Evolutionary conservation across 2,113 vertebrate species (phyloP).

Genomic region (Pomatostomus ruficeps): DNA sequence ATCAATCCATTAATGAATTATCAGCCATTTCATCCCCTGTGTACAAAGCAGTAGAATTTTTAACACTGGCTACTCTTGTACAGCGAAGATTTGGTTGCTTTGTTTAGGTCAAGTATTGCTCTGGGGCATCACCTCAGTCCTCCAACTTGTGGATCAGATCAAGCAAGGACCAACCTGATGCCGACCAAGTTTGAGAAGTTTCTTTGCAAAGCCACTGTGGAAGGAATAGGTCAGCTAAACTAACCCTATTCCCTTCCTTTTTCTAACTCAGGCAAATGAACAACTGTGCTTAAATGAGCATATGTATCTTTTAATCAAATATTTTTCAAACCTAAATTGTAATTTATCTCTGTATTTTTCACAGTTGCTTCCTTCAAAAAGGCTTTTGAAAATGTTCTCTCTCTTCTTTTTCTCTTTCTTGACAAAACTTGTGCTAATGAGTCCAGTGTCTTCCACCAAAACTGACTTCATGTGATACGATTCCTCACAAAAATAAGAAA

Average conservation of each 20-base stretch:
- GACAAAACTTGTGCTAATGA: not conserved
- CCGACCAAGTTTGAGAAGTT: not conserved
- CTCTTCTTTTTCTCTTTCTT: not conserved
- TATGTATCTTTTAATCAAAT: not conserved
- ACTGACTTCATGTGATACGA: not conserved
- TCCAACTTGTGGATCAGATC: not conserved
- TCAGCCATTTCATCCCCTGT: not conserved
- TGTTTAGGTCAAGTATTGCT: not conserved
- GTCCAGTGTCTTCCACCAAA: not conserved
- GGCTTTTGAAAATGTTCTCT: not conserved
- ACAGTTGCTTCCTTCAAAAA: not conserved
- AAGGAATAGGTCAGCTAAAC: not conserved
- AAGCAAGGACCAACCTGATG: not conserved
- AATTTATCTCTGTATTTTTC: not conserved
- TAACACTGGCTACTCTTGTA: not conserved
- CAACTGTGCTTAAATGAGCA: not conserved
- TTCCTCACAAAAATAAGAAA: not conserved
- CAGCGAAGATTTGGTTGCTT: fast-evolving
- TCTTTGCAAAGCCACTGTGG: not conserved
- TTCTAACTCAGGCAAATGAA: not conserved
- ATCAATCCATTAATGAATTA: not conserved
- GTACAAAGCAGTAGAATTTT: not conserved
- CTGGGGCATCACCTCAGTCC: not conserved
- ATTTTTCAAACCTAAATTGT: not conserved
- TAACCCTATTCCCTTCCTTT: not conserved